phyloP scores from a whole-genome alignment of 2,113 vertebrate genomes.

The Neodon shergylaensis region DNA sequence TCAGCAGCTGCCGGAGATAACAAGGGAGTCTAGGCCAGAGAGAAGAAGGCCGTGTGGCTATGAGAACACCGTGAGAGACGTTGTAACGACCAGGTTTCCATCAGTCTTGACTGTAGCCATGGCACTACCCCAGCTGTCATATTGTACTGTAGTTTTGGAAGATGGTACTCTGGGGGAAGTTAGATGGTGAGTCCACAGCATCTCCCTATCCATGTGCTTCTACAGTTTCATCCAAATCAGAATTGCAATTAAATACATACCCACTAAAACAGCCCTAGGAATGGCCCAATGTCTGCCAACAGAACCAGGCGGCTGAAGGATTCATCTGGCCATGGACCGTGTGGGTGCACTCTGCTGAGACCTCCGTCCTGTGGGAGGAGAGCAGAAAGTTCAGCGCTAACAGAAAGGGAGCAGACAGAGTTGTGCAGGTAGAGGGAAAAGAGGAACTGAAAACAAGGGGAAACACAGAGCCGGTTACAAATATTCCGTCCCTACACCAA shows the following conservation, averaged over 20 bases:
- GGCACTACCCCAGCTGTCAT: not conserved
- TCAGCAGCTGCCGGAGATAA: not conserved
- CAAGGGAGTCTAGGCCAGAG: not conserved
- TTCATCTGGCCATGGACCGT: not conserved
- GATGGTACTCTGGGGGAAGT: not conserved
- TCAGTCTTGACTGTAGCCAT: not conserved
- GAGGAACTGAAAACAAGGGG: not conserved
- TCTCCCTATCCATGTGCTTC: not conserved
- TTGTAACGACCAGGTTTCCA: not conserved
- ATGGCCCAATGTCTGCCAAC: not conserved
- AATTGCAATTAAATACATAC: not conserved
- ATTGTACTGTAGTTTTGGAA: not conserved
- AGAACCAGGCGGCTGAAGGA: not conserved
- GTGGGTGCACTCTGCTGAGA: not conserved
- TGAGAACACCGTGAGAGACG: not conserved
- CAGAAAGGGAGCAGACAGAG: not conserved
- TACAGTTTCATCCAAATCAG: conserved; percentile 12
- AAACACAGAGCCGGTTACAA: not conserved
- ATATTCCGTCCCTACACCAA: conserved; percentile 13
- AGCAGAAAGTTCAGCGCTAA: not conserved
- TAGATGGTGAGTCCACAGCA: not conserved
- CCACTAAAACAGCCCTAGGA: not conserved
- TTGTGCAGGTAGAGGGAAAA: not conserved
- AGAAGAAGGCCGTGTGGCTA: not conserved
- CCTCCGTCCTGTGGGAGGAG: not conserved